A percentile compares a stretch with the other conserved stretches of the same genome.
These are phyloP conservation scores for Anableps anableps DNA, from an alignment of 2,797 vertebrate genomes.

Conservation along the genomic window DNA sequence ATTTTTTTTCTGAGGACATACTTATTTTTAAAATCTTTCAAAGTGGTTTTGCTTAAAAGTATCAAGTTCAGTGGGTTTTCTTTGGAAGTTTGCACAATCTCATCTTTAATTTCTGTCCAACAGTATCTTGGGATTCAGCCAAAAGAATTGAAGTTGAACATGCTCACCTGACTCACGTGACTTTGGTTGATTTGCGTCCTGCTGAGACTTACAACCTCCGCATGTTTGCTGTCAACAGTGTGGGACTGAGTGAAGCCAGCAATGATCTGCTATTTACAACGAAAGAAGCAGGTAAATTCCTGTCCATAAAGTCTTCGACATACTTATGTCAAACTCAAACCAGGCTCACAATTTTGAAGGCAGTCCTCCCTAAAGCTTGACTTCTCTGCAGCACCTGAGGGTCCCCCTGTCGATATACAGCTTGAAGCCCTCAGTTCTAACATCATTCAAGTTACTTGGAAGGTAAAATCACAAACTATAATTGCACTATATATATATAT, in stretches of 20 bases:
- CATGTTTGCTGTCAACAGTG: slow-evolving; percentile 63
- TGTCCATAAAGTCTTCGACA: not conserved
- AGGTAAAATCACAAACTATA: slow-evolving; percentile 49
- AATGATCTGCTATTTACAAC: slow-evolving; percentile 66
- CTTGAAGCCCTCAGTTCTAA: slow-evolving; percentile 49
- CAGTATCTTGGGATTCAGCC: slow-evolving; percentile 65
- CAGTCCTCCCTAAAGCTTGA: not conserved
- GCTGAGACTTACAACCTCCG: slow-evolving; percentile 65
- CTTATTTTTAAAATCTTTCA: not conserved
- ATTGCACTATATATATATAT: not conserved
- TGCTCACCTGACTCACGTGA: slow-evolving; percentile 53
- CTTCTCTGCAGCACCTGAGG: slow-evolving; percentile 64
- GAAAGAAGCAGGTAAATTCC: slow-evolving; percentile 69
- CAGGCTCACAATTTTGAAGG: not conserved
- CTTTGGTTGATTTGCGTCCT: slow-evolving; percentile 66
- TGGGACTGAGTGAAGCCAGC: slow-evolving; percentile 66
- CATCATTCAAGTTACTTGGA: slow-evolving; percentile 70
- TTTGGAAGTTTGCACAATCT: not conserved
- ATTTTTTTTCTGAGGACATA: not conserved
- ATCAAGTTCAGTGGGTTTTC: not conserved
- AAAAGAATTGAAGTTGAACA: slow-evolving; percentile 27
- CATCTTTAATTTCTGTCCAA: not conserved
- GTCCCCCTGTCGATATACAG: slow-evolving; percentile 65
- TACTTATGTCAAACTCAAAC: not conserved
- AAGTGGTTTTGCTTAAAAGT: not conserved